These are phyloP conservation scores for Acromyrmex echinatior DNA, from an alignment of 1,140 invertebrate genomes.

Conservation along the genomic window DNA sequence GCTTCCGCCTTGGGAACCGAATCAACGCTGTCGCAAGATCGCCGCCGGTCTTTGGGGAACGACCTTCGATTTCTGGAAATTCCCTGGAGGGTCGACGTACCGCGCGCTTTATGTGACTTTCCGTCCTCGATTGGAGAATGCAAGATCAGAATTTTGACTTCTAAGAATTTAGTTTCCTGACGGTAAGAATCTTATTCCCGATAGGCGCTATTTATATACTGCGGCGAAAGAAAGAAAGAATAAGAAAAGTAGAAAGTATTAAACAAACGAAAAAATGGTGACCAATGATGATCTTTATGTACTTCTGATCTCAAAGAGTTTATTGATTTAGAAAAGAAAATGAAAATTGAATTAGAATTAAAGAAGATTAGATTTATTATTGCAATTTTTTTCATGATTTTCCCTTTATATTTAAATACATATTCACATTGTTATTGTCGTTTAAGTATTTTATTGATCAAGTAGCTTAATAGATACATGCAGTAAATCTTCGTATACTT, in stretches of 20 bases:
- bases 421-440: not conserved
- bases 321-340: not conserved
- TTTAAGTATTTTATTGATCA: constrained; percentile 45
- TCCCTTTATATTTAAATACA: constrained; percentile 16
- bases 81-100: not conserved
- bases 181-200: not conserved
- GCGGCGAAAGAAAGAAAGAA: not conserved
- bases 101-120: not conserved
- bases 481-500: not conserved
- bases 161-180: not conserved
- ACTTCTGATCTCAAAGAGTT: not conserved
- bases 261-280: not conserved
- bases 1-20: constrained; percentile 29
- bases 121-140: not conserved
- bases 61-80: constrained; percentile 31
- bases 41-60: constrained; percentile 9
- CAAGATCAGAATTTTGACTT: not conserved
- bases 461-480: constrained; percentile 9
- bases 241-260: not conserved
- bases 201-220: not conserved
- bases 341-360: not conserved
- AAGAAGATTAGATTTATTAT: not conserved
- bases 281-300: not conserved
- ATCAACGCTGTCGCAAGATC: not conserved
- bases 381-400: not conserved